Evolutionary conservation across 2,797 vertebrate genomes (phyloP), one percentile per base, ranked within the genome.

Genomic region (Protonibea diacanthus): DNA sequence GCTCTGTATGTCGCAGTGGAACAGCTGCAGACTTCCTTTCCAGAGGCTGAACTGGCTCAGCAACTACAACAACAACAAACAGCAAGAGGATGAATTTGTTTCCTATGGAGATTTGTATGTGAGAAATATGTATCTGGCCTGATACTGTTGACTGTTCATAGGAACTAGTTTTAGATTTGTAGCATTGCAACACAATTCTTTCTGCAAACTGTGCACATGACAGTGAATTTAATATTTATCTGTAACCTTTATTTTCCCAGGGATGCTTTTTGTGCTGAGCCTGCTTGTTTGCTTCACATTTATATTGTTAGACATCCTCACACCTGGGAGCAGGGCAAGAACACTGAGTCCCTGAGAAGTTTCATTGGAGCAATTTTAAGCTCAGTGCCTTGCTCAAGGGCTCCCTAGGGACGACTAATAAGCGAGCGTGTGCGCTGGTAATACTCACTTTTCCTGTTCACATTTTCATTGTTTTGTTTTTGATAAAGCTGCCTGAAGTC

Each of bases 211-310:
- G n/a, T 44, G 51, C 76, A 44, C 2, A 0, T 29, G 12, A 61
- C 42, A 2, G 38, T 3, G 13, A 20, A 48, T 61, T 74, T 51
- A 33, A 9, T 38, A 1, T 61, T 48, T 56, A 57, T 23, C 65
- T 69, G 42, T 47, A 33, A 58, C 38, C 51, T 74, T 67, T 56
- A 29, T 67, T 72, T 62, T 55, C 23, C 0, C 17, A 1, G 51
- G 56, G 27, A 61, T 15, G 4, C 38, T 47, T 9, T 68, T 70
- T 78, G 23, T 81, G 82, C 80, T 80, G 71, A 63, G 56, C 2
- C 3, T 4, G 58, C 21, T 42, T 45, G 38, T 72, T 84, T 15
- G 71, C 48, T 65, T 78, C 64, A 62, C 69, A 82, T 70, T 79
- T 18, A 57, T 78, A 48, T 29, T 49, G 47, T 59, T 8, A 33